Base-by-base conservation (phyloP, 2,888 invertebrate species). In the Heliconius ethilla region DNA sequence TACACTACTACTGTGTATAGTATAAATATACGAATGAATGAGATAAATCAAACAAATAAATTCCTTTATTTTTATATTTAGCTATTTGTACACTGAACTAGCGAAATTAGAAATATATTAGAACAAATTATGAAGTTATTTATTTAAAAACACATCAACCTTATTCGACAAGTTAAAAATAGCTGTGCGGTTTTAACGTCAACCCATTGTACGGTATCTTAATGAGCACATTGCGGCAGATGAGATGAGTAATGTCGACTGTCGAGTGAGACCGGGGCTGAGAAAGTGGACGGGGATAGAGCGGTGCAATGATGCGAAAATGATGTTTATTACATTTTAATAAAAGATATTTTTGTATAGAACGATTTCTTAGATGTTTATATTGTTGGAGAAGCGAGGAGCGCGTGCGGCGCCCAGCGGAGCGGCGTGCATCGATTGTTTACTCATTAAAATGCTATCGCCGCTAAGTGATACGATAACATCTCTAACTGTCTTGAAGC, bases 371-470 rank as follows among this genome's bases (percentile, higher is more conserved):
- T 45, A 22, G n/a, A 67, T n/a, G 29, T 63, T 45, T 67, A 77
- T 72, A 59, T 65, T 63, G 69, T 70, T 62, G 51, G 78, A 77
- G 77, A 76, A 75, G 76, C 73, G 82, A 78, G 73, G 83, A 77
- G 82, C 83, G 82, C 82, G 94, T 92, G 94, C 92, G 94, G 92
- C 93, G 85, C 86, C 94, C 94, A 89, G 86, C 92, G 77, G 94
- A 78, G 94, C 90, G 87, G 89, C 94, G 93, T 93, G 94, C 92
- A 92, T 92, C 94, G 93, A 94, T 94, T 94, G 94, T 94, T 94
- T 94, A 94, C 94, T 94, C 94, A 94, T 94, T 94, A 94, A 93
- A 93, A 93, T 92, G 88, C 91, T 93, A 92, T 93, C 93, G 89
- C 91, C 87, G 91, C 89, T 89, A 89, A 90, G 90, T 84, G 86